Evolutionary conservation across 2,888 invertebrate species (phyloP).

Genomic region (Drosophila histrio): DNA sequence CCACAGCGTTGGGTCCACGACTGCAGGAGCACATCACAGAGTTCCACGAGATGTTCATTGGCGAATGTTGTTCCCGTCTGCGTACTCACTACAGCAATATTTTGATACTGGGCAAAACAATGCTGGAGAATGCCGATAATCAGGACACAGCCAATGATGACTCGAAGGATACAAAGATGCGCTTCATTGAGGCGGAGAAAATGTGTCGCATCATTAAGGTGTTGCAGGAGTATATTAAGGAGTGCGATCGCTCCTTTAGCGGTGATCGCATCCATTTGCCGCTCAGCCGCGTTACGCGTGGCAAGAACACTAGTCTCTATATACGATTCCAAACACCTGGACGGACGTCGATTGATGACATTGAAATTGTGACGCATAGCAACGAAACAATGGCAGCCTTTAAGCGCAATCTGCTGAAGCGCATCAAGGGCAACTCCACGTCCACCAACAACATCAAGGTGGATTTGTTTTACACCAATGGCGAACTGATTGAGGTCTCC

Average conservation of each 20-base stretch:
- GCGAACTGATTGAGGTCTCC: conserved; percentile 93
- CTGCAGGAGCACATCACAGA: conserved; percentile 90
- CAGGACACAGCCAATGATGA: conserved; percentile 72
- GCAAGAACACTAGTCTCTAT: conserved; percentile 93
- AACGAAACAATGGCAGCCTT: conserved; percentile 96
- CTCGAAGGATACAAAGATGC: conserved; percentile 82
- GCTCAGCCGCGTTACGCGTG: conserved; percentile 93
- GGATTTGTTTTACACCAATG: conserved; percentile 93
- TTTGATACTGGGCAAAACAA: conserved; percentile 84
- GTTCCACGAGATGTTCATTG: conserved; percentile 96
- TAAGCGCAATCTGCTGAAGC: conserved; percentile 89
- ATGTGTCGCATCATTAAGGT: conserved; percentile 97
- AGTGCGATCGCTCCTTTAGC: conserved; percentile 95
- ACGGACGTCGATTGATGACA: conserved; percentile 94
- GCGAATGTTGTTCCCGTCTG: conserved; percentile 95
- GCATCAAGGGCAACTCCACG: conserved; percentile 85
- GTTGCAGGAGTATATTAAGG: conserved; percentile 96
- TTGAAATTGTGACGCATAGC: conserved; percentile 96
- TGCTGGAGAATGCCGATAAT: conserved; percentile 51
- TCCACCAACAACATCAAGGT: conserved; percentile 92
- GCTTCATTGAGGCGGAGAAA: conserved; percentile 88
- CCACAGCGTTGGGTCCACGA: conserved; percentile 95
- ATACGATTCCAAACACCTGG: conserved; percentile 95
- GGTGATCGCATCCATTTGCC: conserved; percentile 96
- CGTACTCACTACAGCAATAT: conserved; percentile 94